Base-by-base conservation (phyloP, 2,888 invertebrate genomes). In the Tenthredo notha region DNA sequence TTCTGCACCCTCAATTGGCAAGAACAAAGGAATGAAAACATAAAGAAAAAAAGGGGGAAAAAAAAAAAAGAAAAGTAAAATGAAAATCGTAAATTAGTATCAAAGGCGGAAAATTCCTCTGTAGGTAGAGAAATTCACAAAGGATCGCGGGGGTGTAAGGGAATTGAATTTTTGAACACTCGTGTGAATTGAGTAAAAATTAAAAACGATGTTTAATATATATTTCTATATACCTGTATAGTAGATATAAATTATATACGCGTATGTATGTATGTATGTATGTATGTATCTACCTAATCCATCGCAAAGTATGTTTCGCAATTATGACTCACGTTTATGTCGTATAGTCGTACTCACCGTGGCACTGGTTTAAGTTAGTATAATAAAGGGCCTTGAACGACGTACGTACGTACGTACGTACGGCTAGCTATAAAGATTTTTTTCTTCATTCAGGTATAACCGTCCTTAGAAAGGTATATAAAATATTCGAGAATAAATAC, bases 381-480 rank as follows among this genome's bases (percentile, higher is more conserved):
- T 47, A 33, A 67, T 33, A 67, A 67, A 67, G 67, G 67, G 67
- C 67, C 67, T 67, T 67, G 67, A 67, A 29, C 29, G 67, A 29
- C 67, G 67, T 33, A 33, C 4, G 4, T 4, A 15, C 67, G 67
- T 67, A 12, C 29, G 67, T 4, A 15, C 67, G 67, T 67, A 12
- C 29, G 67, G 29, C 54, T 54, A 6, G n/a, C n/a, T 54, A 54
- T 54, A 54, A 50, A 50, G 50, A 54, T 54, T 54, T 54, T 54
- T 54, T 54, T 54, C 18, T 54, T n/a, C 54, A 54, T 54, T 54
- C 7, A 54, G n/a, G n/a, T 54, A 54, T 50, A 50, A n/a, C 18
- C 54, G 54, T 54, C 54, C 54, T 54, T 54, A 54, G 54, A 54
- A 54, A 54, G 54, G 54, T 54, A n/a, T 54, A 50, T 50, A n/a